Percentiles rank a stretch among this genome's conserved stretches.
These are phyloP conservation scores for Calypte anna DNA, from an alignment of 2,113 vertebrate genomes.

Conservation along the genomic window DNA sequence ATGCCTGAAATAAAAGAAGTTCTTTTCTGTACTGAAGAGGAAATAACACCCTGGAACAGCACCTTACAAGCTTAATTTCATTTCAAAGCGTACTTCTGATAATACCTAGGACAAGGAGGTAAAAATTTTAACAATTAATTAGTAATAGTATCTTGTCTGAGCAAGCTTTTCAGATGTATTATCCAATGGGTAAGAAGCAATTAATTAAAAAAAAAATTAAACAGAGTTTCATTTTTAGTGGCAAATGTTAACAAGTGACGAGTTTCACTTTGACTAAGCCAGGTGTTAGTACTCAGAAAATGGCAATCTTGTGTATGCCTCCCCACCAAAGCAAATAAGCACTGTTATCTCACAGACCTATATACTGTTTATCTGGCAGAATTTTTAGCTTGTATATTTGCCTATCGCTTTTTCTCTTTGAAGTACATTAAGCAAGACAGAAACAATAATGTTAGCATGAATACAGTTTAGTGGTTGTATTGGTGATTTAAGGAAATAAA, in stretches of 20 bases:
- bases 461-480: neutral
- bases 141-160: neutral
- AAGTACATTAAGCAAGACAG: constrained; percentile 7
- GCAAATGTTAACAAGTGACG: neutral
- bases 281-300: neutral
- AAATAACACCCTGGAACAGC: neutral
- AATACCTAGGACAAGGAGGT: neutral
- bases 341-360: neutral
- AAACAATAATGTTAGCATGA: constrained; percentile 18
- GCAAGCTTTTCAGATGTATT: neutral
- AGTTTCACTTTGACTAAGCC: constrained; percentile 11
- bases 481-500: neutral
- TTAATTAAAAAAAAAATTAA: neutral
- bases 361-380: neutral
- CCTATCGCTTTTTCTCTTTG: neutral
- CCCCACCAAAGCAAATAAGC: neutral
- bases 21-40: neutral
- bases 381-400: neutral
- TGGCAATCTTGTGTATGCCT: neutral
- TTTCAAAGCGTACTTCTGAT: neutral
- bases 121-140: constrained; percentile 21
- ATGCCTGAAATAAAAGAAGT: neutral
- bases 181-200: neutral
- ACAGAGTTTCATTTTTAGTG: neutral
- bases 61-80: neutral